These are phyloP conservation scores for Drosophila neoperkinsi DNA, from an alignment of 2,888 invertebrate species.

Conservation along the genomic window DNA sequence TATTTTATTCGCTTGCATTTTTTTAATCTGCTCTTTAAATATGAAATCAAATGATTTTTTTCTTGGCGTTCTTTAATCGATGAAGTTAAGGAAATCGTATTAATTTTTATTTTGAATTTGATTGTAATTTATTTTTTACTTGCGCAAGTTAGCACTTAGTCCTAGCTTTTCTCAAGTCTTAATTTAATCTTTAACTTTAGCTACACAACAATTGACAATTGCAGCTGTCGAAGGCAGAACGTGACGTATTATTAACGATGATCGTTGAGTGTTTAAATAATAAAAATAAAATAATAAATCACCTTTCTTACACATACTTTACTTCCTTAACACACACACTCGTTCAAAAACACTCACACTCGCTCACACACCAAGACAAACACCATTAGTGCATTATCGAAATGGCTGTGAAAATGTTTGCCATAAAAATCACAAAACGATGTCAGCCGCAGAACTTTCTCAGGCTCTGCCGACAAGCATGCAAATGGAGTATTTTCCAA, in stretches of 20 bases:
- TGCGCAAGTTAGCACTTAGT: background rate
- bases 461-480: slow-evolving; percentile 28
- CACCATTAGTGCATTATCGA: slow-evolving; percentile 9
- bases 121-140: background rate
- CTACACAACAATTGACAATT: background rate
- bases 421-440: slow-evolving; percentile 50
- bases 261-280: slow-evolving; percentile 11
- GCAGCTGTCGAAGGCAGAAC: background rate
- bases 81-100: background rate
- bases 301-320: slow-evolving; percentile 2
- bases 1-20: background rate
- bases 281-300: slow-evolving; percentile 5
- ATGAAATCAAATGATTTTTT: background rate
- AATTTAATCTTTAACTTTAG: background rate
- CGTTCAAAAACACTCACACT: background rate
- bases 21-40: background rate
- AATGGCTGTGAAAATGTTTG: slow-evolving; percentile 40
- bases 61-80: background rate
- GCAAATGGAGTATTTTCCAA: slow-evolving; percentile 9
- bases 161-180: background rate
- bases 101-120: background rate
- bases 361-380: slow-evolving; percentile 1
- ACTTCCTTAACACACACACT: slow-evolving; percentile 13
- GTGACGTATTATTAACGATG: background rate
- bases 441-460: slow-evolving; percentile 66